Evolutionary conservation across 2,888 invertebrate genomes (phyloP), one percentile per base, ranked within the genome.

Genomic region (Netelia fuscicornis): DNA sequence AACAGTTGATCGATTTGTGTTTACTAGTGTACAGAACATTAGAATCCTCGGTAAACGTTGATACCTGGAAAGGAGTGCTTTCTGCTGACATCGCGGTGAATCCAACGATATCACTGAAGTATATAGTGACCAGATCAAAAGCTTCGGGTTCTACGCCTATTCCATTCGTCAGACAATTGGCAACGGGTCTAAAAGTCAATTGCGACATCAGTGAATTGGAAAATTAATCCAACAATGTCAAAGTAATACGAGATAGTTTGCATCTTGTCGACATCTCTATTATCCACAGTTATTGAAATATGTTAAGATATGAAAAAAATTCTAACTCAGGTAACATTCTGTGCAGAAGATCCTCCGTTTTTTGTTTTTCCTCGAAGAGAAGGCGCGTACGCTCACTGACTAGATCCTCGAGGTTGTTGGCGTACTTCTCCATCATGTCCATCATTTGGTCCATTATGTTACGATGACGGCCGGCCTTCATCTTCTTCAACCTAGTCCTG

Each of bases 371-470:
- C 94, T 98, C 98, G 91, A 96, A 96, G 91, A 98, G 95, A 92
- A 98, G 96, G 92, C 97, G 96, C 87, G 98, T 98, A 91, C 98
- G 96, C 94, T 98, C 98, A 91, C 96, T 97, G 92, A 98, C 98
- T 94, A 98, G 96, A 94, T 98, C 98, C 94, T 98, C 98, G 94
- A 98, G 96, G 95, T 98, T 98, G 94, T 98, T 97, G 82, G 98
- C 98, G 94, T 99, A 98, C 92, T 98, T 98, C 94, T 98, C 98
- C 98, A 98, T 98, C 98, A 98, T 98, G 90, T 97, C 97, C 97
- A 98, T 98, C 98, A 98, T 98, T 95, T 98, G 98, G 94, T 98
- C 98, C 98, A 98, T 98, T 90, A 98, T 98, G 93, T 98, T 98
- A 90, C 97, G 96, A 91, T 96, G 97, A 92, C 97, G 97, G 91